These are phyloP conservation scores for Triplophysa bombifrons DNA, from an alignment of 2,797 vertebrate genomes.

Conservation along the genomic window DNA sequence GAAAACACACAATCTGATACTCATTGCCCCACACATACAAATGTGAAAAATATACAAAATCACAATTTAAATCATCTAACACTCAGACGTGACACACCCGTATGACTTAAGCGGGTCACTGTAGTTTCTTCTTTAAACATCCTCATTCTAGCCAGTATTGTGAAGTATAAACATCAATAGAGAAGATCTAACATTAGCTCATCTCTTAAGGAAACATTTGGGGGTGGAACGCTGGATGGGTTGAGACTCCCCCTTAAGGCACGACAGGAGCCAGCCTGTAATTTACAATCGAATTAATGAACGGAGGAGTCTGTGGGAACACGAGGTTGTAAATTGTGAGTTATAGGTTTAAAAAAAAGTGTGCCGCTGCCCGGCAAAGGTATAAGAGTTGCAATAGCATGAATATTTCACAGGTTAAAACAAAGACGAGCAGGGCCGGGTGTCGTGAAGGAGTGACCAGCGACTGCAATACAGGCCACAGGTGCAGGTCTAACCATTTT, in stretches of 20 bases:
- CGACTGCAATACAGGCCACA: constrained; percentile 41
- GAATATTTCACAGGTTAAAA: constrained; percentile 78
- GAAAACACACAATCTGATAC: constrained; percentile 38
- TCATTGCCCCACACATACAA: constrained; percentile 36
- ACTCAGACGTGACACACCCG: constrained; percentile 25
- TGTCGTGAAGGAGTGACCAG: constrained; percentile 64
- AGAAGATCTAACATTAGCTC: constrained; percentile 50
- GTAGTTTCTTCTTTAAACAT: constrained; percentile 57
- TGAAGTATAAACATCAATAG: constrained; percentile 52
- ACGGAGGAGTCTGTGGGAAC: constrained; percentile 50
- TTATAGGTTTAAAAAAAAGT: constrained; percentile 64
- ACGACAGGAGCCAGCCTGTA: constrained; percentile 48
- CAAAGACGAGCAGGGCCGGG: constrained; percentile 60
- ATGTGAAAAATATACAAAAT: not conserved
- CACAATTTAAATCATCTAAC: constrained; percentile 41
- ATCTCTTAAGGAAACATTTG: constrained; percentile 41
- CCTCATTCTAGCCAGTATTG: constrained; percentile 52
- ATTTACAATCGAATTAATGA: constrained; percentile 64
- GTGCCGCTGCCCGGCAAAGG: constrained; percentile 67
- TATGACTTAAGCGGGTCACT: constrained; percentile 27
- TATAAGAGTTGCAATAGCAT: constrained; percentile 72
- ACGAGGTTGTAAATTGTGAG: constrained; percentile 57
- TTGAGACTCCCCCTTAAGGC: constrained; percentile 41
- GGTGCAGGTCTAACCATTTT: constrained; percentile 19
- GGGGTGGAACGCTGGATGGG: constrained; percentile 22